Conservation (phyloP, 2,797 vertebrate species). For the Garrulus glandarius region DNA sequence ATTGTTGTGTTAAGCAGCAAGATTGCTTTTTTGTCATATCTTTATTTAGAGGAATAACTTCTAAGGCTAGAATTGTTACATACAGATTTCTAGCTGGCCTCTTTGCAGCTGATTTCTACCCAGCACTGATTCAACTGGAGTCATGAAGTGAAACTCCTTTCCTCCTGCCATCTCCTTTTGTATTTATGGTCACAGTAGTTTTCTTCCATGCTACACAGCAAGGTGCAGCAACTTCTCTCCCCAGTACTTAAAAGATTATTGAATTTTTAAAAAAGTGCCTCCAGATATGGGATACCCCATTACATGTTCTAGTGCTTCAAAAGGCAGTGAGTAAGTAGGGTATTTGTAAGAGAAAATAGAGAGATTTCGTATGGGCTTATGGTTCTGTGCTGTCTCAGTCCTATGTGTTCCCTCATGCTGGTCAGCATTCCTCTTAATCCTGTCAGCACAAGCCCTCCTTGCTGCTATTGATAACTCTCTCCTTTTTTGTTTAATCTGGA, state of each 20-base stretch:
- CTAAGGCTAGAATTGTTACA: not conserved
- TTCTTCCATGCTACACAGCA: not conserved
- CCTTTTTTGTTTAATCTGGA: not conserved
- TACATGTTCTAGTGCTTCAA: not conserved
- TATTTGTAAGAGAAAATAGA: not conserved
- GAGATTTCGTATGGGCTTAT: not conserved
- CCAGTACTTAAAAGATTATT: not conserved
- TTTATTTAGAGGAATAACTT: not conserved
- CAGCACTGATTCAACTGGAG: not conserved
- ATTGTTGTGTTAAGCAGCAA: not conserved
- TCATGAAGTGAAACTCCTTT: not conserved
- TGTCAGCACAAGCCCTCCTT: not conserved
- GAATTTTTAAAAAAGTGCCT: not conserved
- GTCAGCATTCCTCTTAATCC: not conserved
- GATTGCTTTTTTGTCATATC: not conserved
- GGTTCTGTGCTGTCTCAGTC: not conserved
- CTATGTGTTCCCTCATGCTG: fast-evolving
- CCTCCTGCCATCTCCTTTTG: not conserved
- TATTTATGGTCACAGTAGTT: not conserved
- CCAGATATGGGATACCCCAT: not conserved
- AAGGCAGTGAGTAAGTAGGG: not conserved
- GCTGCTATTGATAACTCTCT: not conserved
- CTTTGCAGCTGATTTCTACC: not conserved
- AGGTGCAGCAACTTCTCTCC: not conserved
- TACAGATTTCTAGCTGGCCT: not conserved